phyloP scores from a whole-genome alignment of 2,113 vertebrate species.

The Todiramphus chloris region DNA sequence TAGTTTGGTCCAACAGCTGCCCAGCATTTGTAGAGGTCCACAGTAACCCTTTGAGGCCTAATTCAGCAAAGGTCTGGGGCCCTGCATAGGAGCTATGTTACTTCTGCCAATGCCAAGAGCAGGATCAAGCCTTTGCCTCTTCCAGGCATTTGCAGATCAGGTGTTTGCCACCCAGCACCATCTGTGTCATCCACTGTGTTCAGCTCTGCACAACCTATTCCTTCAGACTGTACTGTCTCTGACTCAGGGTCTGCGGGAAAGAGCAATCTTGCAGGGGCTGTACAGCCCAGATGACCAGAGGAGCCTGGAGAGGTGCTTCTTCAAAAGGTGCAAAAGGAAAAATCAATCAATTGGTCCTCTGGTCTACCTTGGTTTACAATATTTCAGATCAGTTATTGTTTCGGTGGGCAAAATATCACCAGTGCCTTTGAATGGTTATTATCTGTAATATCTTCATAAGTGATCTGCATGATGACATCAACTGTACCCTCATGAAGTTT shows the following conservation, averaged over 20 bases:
- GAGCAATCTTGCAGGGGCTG: rapidly evolving
- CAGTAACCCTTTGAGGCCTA: neutral
- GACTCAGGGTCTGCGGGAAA: neutral
- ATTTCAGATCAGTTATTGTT: neutral
- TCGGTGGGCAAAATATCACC: neutral
- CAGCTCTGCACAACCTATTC: neutral
- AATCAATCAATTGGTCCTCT: neutral
- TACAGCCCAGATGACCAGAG: neutral
- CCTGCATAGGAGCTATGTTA: neutral
- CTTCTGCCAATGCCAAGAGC: neutral
- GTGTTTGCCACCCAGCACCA: rapidly evolving
- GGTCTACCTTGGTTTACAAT: neutral
- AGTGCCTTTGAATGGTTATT: neutral
- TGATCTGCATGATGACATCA: neutral
- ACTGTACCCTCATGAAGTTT: neutral
- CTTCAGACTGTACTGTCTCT: too few relatives aligned
- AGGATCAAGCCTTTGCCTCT: neutral
- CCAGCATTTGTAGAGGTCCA: neutral
- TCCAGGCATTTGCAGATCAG: neutral
- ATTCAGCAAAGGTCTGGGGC: too few relatives aligned
- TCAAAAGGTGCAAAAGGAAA: neutral
- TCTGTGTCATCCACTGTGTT: neutral
- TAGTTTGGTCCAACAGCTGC: neutral
- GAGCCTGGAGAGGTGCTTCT: neutral
- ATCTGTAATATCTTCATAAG: neutral